A percentile compares a stretch with the other conserved stretches of the same genome.
These are phyloP conservation scores for Motacilla alba DNA, from an alignment of 2,113 vertebrate species.

Conservation along the genomic window DNA sequence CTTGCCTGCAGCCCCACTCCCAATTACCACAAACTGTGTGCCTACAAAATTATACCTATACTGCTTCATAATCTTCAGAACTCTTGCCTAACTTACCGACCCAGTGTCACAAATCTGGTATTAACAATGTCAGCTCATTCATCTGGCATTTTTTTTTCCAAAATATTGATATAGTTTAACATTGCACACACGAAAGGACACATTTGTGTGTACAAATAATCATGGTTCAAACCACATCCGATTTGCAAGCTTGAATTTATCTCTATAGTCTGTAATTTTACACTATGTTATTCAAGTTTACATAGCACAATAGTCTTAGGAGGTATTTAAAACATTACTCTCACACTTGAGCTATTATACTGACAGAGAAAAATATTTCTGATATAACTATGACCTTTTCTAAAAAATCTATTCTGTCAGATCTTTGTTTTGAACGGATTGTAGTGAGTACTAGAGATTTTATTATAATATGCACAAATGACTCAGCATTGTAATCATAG, in stretches of 20 bases:
- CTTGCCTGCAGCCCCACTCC: rapidly evolving
- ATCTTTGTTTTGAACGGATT: background rate
- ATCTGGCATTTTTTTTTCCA: background rate
- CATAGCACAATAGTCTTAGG: background rate
- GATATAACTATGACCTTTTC: background rate
- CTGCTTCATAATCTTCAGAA: background rate
- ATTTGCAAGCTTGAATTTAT: background rate
- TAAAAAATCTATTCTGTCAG: background rate
- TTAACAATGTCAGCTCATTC: background rate
- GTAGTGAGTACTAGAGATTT: background rate
- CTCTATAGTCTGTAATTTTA: background rate
- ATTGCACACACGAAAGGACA: background rate
- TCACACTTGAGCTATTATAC: background rate
- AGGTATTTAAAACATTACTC: background rate
- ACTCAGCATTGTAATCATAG: background rate
- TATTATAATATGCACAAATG: background rate
- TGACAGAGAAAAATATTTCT: background rate
- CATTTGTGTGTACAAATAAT: background rate
- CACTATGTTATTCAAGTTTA: background rate
- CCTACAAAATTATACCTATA: background rate
- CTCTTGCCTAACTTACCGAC: background rate
- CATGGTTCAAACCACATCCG: background rate
- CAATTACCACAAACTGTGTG: background rate
- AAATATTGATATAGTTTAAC: background rate
- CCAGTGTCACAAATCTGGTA: background rate